These are phyloP conservation scores for Entomobrya proxima DNA, from an alignment of 2,888 invertebrate species.

Conservation along the genomic window DNA sequence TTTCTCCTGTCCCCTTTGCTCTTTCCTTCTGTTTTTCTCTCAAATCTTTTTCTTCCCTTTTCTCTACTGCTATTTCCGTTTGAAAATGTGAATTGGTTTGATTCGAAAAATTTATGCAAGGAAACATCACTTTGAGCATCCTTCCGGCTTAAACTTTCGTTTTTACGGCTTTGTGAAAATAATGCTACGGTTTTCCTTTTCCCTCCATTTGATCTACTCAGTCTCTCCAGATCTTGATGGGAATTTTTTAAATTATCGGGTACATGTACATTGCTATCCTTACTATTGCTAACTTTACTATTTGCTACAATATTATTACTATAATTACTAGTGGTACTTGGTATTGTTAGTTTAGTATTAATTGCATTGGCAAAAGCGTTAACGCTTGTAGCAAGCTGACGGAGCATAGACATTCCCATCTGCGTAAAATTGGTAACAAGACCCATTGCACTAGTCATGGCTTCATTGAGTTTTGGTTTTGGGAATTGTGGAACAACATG, in stretches of 20 bases:
- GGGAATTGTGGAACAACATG: not conserved
- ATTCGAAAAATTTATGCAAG: conserved; percentile 37
- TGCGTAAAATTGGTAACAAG: conserved; percentile 69
- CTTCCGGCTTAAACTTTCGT: conserved; percentile 21
- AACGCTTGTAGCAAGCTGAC: conserved; percentile 29
- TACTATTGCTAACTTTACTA: conserved; percentile 8
- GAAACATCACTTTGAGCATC: not conserved
- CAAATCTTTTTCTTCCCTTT: not conserved
- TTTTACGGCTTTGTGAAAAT: not conserved
- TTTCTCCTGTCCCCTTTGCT: not conserved
- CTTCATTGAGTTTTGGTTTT: conserved; percentile 40
- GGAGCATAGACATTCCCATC: conserved; percentile 49
- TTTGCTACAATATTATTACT: not conserved
- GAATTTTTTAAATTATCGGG: too few species aligned
- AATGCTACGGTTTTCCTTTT: not conserved
- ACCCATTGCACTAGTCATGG: conserved; percentile 70
- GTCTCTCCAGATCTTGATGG: not conserved
- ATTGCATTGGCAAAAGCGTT: conserved; percentile 68
- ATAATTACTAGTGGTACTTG: conserved; percentile 18
- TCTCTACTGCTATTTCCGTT: conserved; percentile 4
- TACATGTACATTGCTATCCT: conserved; percentile 49
- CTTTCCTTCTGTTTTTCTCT: not conserved
- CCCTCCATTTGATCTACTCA: not conserved
- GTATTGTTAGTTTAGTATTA: conserved; percentile 38
- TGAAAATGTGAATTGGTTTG: conserved; percentile 45